These are phyloP conservation scores for Phrynocephalus versicolor DNA, from an alignment of 2,113 vertebrate genomes.

Conservation along the genomic window DNA sequence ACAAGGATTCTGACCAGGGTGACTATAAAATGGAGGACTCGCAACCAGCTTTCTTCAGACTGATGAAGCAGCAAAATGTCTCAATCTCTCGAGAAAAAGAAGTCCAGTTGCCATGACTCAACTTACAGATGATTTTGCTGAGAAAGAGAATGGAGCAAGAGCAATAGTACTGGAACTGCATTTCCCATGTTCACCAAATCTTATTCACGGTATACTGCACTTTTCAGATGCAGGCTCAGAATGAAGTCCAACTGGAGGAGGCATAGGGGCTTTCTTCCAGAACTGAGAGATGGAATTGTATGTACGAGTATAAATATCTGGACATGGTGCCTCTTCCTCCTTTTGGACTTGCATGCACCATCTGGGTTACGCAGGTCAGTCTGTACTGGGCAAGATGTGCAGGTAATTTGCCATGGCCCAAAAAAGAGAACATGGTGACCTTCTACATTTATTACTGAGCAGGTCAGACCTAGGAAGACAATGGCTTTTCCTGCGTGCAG, in stretches of 20 bases:
- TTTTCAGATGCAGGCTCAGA: not conserved
- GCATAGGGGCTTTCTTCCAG: not conserved
- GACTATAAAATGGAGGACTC: too few relatives aligned
- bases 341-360: not conserved
- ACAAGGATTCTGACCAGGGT: too few relatives aligned
- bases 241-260: not conserved
- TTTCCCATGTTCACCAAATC: not conserved
- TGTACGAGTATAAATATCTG: not conserved
- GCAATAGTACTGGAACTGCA: not conserved
- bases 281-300: not conserved
- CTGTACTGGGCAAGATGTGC: not conserved
- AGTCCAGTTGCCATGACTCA: too few relatives aligned
- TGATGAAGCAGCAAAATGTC: too few relatives aligned
- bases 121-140: too few relatives aligned
- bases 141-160: not conserved
- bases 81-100: too few relatives aligned
- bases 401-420: not conserved
- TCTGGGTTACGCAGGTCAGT: not conserved
- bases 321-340: not conserved
- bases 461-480: not conserved
- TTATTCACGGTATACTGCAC: not conserved
- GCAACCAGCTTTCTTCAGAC: too few relatives aligned
- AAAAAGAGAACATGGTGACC: too few relatives aligned
- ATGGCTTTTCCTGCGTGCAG: not conserved
- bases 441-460: not conserved